Evolutionary conservation across 1,140 invertebrate species (phyloP).

Genomic region (Geopemphigus sp.): DNA sequence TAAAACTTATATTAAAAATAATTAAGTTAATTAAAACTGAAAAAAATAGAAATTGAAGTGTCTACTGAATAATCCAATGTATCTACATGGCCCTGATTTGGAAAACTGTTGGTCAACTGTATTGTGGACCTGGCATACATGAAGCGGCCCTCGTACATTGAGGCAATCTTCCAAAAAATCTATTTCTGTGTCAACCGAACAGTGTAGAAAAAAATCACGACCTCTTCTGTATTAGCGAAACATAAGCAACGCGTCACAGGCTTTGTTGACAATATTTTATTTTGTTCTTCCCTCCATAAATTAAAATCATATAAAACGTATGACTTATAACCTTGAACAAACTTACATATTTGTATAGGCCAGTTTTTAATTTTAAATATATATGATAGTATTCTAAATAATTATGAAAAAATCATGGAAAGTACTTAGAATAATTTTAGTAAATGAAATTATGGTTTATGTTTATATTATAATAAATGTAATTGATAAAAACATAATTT

Average conservation of each 20-base stretch:
- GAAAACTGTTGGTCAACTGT: constrained; percentile 47
- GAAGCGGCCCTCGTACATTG: constrained; percentile 26
- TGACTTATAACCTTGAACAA: constrained; percentile 2
- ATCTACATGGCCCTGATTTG: constrained; percentile 37
- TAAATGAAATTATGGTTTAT: background rate
- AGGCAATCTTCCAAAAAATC: constrained; percentile 49
- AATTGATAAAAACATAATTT: background rate
- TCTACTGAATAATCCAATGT: constrained; percentile 21
- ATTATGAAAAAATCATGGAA: background rate
- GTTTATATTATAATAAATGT: background rate
- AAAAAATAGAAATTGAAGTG: background rate
- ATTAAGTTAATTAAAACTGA: background rate
- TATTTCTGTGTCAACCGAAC: constrained; percentile 47
- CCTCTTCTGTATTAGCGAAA: constrained; percentile 40
- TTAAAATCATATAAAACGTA: constrained; percentile 1
- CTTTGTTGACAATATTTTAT: constrained; percentile 41
- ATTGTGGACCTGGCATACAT: constrained; percentile 44
- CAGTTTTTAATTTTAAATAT: background rate
- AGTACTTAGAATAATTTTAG: background rate
- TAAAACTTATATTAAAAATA: constrained; percentile 9
- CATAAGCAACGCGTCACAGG: constrained; percentile 27
- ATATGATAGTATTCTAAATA: background rate
- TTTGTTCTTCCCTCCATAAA: constrained; percentile 23
- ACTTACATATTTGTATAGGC: background rate
- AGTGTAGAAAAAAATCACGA: constrained; percentile 20